Percentiles rank a stretch among this genome's conserved stretches.
phyloP scores from a whole-genome alignment of 2,888 invertebrate species.

The Nebria brevicollis region DNA sequence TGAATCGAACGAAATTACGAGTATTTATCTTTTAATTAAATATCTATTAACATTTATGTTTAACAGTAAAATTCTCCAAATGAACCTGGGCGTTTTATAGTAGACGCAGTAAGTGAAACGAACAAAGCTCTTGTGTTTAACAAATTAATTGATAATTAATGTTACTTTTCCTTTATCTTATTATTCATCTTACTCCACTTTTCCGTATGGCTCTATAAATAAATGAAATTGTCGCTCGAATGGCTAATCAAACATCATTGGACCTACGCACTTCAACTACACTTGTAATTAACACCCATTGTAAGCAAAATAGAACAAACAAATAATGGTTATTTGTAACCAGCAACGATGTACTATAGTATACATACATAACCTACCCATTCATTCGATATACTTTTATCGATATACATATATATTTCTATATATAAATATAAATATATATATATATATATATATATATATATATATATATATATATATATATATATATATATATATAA shows the following conservation, averaged over 20 bases:
- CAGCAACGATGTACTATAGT: neutral
- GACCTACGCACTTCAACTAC: neutral
- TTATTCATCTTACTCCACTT: no score
- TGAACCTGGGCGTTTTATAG: no score
- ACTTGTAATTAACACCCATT: neutral
- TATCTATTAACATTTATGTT: no score
- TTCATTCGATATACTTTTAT: no score
- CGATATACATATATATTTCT: constrained; percentile 32
- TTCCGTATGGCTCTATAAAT: no score
- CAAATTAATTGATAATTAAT: no score
- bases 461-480: constrained; percentile 35
- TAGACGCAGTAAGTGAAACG: no score
- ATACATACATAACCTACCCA: neutral
- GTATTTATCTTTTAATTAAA: no score
- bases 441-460: constrained; percentile 39
- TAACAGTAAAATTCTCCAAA: no score
- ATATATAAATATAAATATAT: constrained; percentile 35
- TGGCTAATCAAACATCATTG: neutral
- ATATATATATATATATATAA: constrained; percentile 28
- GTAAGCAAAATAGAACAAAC: neutral
- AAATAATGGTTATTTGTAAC: neutral
- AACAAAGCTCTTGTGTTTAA: no score
- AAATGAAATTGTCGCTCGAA: neutral
- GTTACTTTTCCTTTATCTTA: no score
- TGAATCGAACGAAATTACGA: no score